Evolutionary conservation across 2,888 invertebrate genomes (phyloP).

Genomic region (Acanthosoma haemorrhoidale): DNA sequence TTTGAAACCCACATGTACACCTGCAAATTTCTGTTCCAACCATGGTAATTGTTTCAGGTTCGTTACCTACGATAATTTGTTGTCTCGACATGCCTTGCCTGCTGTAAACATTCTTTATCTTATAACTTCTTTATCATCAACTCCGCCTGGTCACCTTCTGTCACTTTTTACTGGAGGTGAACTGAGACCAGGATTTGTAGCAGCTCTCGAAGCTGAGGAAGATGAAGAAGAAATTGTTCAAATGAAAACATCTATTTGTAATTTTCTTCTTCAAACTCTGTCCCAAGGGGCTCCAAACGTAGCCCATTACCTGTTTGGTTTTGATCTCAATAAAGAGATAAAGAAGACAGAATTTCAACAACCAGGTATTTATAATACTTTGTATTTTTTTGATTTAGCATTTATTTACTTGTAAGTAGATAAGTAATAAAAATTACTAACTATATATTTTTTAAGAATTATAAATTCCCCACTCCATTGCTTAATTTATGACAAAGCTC

Average conservation of each 20-base stretch:
- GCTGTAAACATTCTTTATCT: conserved; percentile 64
- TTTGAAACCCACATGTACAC: too few species aligned
- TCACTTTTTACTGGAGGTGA: conserved; percentile 64
- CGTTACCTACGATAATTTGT: conserved; percentile 60
- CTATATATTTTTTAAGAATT: neutral
- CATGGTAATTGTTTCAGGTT: too few species aligned
- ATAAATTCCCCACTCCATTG: neutral
- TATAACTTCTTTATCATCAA: conserved; percentile 57
- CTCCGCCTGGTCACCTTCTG: conserved; percentile 64
- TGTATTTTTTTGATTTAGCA: neutral
- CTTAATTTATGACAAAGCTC: neutral
- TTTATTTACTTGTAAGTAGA: neutral
- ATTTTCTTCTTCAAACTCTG: conserved; percentile 70
- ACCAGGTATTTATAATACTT: conserved; percentile 59
- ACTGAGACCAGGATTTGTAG: conserved; percentile 77
- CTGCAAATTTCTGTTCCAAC: too few species aligned
- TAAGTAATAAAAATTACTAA: too few species aligned
- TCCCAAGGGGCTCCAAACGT: conserved; percentile 76
- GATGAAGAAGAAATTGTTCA: conserved; percentile 45
- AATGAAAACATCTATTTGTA: conserved; percentile 66
- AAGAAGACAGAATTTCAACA: conserved; percentile 72
- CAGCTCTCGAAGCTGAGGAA: conserved; percentile 69
- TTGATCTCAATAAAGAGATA: conserved; percentile 72
- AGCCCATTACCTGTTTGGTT: conserved; percentile 82
- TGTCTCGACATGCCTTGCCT: conserved; percentile 62